Base-by-base conservation (phyloP, 2,797 vertebrate species). In the Syncerus caffer region DNA sequence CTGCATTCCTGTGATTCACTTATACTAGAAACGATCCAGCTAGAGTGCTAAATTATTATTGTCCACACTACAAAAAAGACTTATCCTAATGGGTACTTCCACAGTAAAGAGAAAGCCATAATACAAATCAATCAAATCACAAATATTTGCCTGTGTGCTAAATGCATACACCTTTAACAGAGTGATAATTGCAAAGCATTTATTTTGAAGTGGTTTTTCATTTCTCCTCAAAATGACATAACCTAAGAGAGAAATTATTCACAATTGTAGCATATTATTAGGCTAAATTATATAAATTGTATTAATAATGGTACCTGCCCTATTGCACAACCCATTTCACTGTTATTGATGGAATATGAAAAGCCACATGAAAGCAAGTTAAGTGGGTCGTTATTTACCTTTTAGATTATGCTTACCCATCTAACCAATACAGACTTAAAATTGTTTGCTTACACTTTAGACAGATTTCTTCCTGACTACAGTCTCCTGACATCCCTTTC, bases 161-260 rank as follows among this genome's bases (percentile, higher is more conserved):
- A 88, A 88, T 62, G 55, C 13, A 83, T 76, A 89, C 38, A 87
- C 74, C 25, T 89, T 96, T 89, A 93, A 97, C 17, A 80, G 25
- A 94, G 57, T 57, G 51, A 71, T 60, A 80, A 94, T 15, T 74
- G 27, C 67, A 96, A 87, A 85, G 42, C 53, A 96, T 88, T 96
- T 76, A 87, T 95, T 89, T 71, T 93, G 82, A 95, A 93, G 6
- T 47, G 27, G n/a, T 80, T 93, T 74, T 96, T 83, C 47, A 92
- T 95, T 89, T 97, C 87, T 96, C 38, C 62, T 95, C 64, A 84
- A 78, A 95, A 83, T 82, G n/a, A 89, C 67, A 88, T 89, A 85
- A 85, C 6, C 76, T 93, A 60, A 78, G 57, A 85, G 58, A 45
- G 62, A 95, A 97, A 90, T 50, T 95, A 60, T 76, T 98, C 95